Conservation (phyloP, 2,888 invertebrate species). For the Plebejus anna region DNA sequence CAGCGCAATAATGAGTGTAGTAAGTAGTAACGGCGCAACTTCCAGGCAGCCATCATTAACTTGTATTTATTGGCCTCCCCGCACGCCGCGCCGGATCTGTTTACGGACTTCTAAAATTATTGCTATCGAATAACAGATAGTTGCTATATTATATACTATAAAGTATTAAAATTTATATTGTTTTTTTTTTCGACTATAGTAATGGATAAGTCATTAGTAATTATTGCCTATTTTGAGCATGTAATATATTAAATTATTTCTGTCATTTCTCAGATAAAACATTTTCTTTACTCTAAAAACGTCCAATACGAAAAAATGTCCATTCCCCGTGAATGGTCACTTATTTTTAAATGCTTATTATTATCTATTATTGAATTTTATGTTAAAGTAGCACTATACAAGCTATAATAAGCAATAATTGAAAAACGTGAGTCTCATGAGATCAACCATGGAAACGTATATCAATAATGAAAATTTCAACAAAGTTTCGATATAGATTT, state of each 20-base stretch:
- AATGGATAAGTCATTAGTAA: too few species aligned
- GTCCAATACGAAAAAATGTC: too few species aligned
- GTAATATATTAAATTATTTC: too few species aligned
- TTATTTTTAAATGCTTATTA: neutral
- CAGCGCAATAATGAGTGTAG: conserved; percentile 72
- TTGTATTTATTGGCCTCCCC: conserved; percentile 28
- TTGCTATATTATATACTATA: neutral
- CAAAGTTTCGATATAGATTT: too few species aligned
- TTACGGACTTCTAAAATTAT: conserved; percentile 6
- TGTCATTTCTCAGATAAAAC: too few species aligned
- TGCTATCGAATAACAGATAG: neutral
- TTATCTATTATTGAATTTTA: too few species aligned
- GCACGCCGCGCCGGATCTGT: neutral
- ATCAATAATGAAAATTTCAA: neutral
- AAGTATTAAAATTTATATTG: neutral
- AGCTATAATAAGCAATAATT: neutral
- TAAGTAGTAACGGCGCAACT: conserved; percentile 77
- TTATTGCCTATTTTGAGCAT: too few species aligned
- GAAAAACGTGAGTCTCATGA: neutral
- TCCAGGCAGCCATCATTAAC: conserved; percentile 41
- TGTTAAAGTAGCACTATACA: too few species aligned
- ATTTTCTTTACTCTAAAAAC: too few species aligned
- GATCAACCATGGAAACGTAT: neutral
- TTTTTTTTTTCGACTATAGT: too few species aligned
- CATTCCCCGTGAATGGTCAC: too few species aligned